Percentiles rank a stretch among this genome's conserved stretches.
These are phyloP conservation scores for Hypotaenidia okinawae DNA, from an alignment of 2,797 vertebrate genomes.

Conservation along the genomic window DNA sequence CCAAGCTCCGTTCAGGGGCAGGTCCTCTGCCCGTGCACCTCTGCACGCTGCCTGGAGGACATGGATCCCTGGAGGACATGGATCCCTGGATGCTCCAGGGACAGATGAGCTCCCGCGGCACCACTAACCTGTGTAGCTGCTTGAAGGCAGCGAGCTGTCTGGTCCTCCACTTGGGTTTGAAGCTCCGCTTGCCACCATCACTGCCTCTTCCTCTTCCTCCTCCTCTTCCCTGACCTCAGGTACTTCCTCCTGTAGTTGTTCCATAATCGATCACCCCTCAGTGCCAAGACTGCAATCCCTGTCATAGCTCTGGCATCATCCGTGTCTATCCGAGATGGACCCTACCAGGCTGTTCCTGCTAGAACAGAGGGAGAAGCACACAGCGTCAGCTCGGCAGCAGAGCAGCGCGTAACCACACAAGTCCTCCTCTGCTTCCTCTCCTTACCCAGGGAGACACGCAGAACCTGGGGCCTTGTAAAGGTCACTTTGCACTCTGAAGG, in stretches of 20 bases:
- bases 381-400: background rate
- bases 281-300: slow-evolving; percentile 78
- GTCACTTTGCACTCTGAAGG: background rate
- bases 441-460: background rate
- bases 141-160: slow-evolving; percentile 80
- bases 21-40: background rate
- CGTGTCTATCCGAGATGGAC: slow-evolving; percentile 72
- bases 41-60: background rate
- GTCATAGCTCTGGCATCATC: slow-evolving; percentile 84
- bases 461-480: background rate
- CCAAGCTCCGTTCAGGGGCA: background rate
- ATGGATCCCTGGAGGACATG: background rate
- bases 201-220: slow-evolving; percentile 78
- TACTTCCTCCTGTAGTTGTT: slow-evolving; percentile 83
- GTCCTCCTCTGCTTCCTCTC: background rate
- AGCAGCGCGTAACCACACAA: background rate
- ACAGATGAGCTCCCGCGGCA: background rate
- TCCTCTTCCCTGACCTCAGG: slow-evolving; percentile 79
- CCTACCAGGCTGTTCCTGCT: slow-evolving; percentile 67
- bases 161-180: slow-evolving; percentile 75
- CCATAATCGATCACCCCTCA: slow-evolving; percentile 82
- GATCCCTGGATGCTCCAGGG: background rate
- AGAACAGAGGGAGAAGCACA: slow-evolving; percentile 4
- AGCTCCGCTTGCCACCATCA: slow-evolving; percentile 73
- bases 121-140: slow-evolving; percentile 86